Evolutionary conservation across 2,113 vertebrate species (phyloP), one percentile per base, ranked within the genome.

Genomic region (Piliocolobus tephrosceles): DNA sequence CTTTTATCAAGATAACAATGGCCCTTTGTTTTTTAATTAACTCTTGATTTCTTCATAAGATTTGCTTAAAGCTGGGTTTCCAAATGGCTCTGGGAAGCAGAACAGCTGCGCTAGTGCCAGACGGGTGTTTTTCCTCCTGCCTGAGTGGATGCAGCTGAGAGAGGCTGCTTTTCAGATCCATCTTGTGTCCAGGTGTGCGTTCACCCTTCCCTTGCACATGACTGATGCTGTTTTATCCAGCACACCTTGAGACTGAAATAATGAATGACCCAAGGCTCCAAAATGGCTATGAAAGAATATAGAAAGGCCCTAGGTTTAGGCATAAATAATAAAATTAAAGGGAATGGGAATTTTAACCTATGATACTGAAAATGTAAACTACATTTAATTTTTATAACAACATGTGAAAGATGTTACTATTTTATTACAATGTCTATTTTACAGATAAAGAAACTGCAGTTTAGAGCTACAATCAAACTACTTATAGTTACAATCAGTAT

Each of bases 211-310:
- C 35, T 72, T 66, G 72, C 45, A 23, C 35, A 47, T 91, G 93
- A 94, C 57, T 38, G 80, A 96, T 94, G 75, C 11, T 90, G 43
- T 76, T 96, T 94, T 87, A 82, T 73, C 40, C 30, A 0, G 22
- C 94, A 75, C 88, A 73, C 45, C 58, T 93, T 85, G 95, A 72
- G 76, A 73, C 25, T 9, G 2, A 75, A 93, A 88, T 96, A 96
- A 91, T 85, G 88, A 95, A 96, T 95, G 84, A 90, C 64, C 23
- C 22, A 35, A 40, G 81, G 50, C 68, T 61, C 89, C 38, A 22
- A 6, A 76, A 73, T 73, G 88, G 57, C 86, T 52, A 5, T 30
- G 5, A 78, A 85, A 55, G 35, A 76, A 35, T 6, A 47, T 64
- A 80, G 78, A 0, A 14, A 30, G 47, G 50, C 43, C 30, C 50